Percentiles rank a stretch among this genome's conserved stretches.
These are phyloP conservation scores for Pangasianodon gigas DNA, from an alignment of 2,113 vertebrate species.

Conservation along the genomic window DNA sequence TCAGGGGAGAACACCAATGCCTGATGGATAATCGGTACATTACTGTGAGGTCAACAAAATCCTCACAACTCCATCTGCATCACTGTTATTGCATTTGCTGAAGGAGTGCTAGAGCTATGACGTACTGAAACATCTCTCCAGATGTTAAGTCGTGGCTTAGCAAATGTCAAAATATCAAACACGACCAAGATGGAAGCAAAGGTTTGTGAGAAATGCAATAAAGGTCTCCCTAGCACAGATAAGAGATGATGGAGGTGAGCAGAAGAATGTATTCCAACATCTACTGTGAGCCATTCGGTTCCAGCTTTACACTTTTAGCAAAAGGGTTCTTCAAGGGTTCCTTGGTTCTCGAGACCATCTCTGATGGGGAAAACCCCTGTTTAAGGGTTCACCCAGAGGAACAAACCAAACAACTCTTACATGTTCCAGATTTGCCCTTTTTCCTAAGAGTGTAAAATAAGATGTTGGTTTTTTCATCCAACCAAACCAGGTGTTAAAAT, in stretches of 20 bases:
- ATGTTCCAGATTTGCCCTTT: not conserved
- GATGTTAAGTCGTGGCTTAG: slow-evolving; percentile 20
- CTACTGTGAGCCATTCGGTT: not conserved
- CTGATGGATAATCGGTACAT: slow-evolving; percentile 34
- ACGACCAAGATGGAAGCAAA: not conserved
- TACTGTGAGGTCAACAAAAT: not conserved
- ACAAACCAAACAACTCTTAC: not conserved
- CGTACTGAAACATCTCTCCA: slow-evolving; percentile 3
- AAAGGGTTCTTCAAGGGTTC: not conserved
- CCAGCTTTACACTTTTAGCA: not conserved
- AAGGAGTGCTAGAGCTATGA: not conserved
- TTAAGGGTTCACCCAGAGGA: not conserved
- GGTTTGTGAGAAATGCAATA: not conserved
- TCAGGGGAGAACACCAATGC: slow-evolving; percentile 40
- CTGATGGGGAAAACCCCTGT: not conserved
- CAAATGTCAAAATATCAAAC: not conserved
- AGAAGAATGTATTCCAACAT: not conserved
- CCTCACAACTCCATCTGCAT: slow-evolving; percentile 8
- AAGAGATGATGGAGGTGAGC: not conserved
- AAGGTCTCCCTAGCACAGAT: not conserved
- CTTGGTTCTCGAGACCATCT: not conserved
- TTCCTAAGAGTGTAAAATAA: not conserved
- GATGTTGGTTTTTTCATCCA: not conserved
- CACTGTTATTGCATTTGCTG: slow-evolving; percentile 39
- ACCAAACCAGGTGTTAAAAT: not conserved